Conservation (phyloP, 1,140 invertebrate genomes). For the Ctenoplectra terminalis region DNA sequence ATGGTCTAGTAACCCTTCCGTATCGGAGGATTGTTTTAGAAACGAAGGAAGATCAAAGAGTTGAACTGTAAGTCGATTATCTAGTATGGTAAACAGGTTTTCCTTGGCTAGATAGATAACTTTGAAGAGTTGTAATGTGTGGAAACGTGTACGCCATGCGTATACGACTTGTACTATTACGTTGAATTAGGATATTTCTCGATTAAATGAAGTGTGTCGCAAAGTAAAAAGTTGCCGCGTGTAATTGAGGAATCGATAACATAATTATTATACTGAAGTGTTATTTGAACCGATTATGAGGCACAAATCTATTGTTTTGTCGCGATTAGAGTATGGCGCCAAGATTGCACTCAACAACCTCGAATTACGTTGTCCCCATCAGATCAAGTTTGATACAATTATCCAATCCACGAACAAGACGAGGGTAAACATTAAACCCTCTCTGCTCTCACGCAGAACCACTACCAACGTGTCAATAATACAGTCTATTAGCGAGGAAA, state of each 20-base stretch:
- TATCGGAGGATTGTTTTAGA: rapidly evolving
- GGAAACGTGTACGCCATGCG: too few relatives aligned
- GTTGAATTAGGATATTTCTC: background rate
- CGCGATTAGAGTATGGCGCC: slow-evolving; percentile 20
- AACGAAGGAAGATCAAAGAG: background rate
- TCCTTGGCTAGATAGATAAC: too few relatives aligned
- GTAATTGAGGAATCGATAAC: background rate
- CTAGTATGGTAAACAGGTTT: background rate
- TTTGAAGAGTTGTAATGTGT: too few relatives aligned
- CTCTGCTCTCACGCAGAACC: slow-evolving; percentile 37
- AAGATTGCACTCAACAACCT: slow-evolving; percentile 53
- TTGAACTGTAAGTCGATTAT: background rate
- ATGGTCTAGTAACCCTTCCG: background rate
- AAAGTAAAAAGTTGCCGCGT: background rate
- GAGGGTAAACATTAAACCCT: slow-evolving; percentile 51
- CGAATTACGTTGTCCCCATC: slow-evolving; percentile 59
- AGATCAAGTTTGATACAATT: slow-evolving; percentile 64
- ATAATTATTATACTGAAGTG: slow-evolving; percentile 7
- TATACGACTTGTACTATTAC: background rate
- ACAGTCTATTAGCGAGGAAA: slow-evolving; percentile 8
- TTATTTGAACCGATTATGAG: slow-evolving; percentile 9
- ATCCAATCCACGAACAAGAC: slow-evolving; percentile 59
- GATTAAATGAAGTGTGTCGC: background rate
- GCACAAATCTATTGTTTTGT: slow-evolving; percentile 39
- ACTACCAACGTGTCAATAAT: slow-evolving; percentile 7